These are phyloP conservation scores for Brachionus calyciflorus DNA, from an alignment of 1,140 invertebrate genomes.

Conservation along the genomic window DNA sequence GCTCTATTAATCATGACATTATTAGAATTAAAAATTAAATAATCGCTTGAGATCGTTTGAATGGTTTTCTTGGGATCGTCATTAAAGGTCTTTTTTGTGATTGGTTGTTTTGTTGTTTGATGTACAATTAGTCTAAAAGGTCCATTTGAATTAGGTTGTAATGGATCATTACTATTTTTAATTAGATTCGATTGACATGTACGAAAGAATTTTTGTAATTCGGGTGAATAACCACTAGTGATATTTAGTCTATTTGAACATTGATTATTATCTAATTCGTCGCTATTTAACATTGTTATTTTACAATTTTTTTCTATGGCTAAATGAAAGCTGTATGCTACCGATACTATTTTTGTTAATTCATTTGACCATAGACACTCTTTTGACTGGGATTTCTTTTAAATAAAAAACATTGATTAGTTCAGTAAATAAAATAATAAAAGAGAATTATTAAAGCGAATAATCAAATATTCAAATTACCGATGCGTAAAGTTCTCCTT, in stretches of 20 bases:
- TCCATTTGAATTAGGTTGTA: background rate
- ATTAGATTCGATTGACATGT: slow-evolving; percentile 11
- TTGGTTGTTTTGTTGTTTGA: background rate
- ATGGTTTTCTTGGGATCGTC: too few relatives aligned
- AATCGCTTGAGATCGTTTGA: background rate
- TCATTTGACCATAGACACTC: slow-evolving; percentile 27
- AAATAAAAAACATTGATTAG: too few relatives aligned
- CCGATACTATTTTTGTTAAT: background rate
- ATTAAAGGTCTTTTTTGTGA: slow-evolving; percentile 23
- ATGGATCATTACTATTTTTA: background rate
- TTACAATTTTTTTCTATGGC: slow-evolving; percentile 31
- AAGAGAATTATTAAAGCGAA: too few relatives aligned
- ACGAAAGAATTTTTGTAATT: slow-evolving; percentile 28
- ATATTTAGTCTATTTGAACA: slow-evolving; percentile 3
- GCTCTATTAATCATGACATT: slow-evolving; percentile 13
- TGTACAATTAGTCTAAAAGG: slow-evolving; percentile 4
- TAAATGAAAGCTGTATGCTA: background rate
- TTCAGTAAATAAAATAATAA: too few relatives aligned
- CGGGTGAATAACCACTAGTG: slow-evolving; percentile 4
- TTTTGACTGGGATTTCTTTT: slow-evolving; percentile 3
- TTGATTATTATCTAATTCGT: background rate
- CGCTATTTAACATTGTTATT: background rate
- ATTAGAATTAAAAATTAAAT: background rate
- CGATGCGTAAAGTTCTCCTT: slow-evolving; percentile 27
- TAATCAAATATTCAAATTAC: too few relatives aligned